Evolutionary conservation across 2,888 invertebrate species (phyloP).

Genomic region (Busseola fusca): DNA sequence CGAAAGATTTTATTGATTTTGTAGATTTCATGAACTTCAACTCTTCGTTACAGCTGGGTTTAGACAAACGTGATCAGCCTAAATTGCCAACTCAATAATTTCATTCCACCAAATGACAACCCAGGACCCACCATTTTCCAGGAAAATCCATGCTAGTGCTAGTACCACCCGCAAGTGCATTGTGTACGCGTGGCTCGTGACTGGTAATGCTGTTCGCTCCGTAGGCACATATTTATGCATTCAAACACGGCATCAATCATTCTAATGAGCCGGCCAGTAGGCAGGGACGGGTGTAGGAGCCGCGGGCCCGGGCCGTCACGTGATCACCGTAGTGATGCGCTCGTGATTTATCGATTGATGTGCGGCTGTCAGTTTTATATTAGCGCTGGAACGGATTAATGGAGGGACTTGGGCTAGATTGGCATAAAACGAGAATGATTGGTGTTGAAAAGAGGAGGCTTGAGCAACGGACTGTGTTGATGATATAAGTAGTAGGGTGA

Average conservation of each 20-base stretch:
- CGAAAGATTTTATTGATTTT: background rate
- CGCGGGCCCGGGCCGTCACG: constrained; percentile 72
- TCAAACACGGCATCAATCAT: constrained; percentile 87
- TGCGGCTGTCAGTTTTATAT: constrained; percentile 15
- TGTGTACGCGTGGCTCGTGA: constrained; percentile 79
- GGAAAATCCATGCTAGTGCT: constrained; percentile 37
- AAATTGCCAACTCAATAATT: constrained; percentile 9
- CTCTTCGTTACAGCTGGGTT: background rate
- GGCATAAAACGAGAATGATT: background rate
- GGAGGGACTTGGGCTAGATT: background rate
- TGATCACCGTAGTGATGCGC: constrained; percentile 73
- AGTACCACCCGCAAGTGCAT: constrained; percentile 58
- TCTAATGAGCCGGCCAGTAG: constrained; percentile 83
- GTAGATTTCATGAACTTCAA: background rate
- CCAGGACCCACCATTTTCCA: constrained; percentile 26
- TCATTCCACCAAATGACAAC: constrained; percentile 8
- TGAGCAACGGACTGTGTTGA: background rate
- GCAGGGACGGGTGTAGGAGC: constrained; percentile 68
- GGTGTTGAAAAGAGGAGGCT: background rate
- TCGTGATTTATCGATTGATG: constrained; percentile 65
- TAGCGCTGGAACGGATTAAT: constrained; percentile 8
- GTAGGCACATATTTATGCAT: constrained; percentile 83
- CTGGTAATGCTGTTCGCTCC: constrained; percentile 69
- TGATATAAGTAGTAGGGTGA: background rate
- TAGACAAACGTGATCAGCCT: background rate